Percentiles rank a stretch among this genome's conserved stretches.
phyloP scores from a whole-genome alignment of 2,797 vertebrate species.

The Enteromius anoplus region DNA sequence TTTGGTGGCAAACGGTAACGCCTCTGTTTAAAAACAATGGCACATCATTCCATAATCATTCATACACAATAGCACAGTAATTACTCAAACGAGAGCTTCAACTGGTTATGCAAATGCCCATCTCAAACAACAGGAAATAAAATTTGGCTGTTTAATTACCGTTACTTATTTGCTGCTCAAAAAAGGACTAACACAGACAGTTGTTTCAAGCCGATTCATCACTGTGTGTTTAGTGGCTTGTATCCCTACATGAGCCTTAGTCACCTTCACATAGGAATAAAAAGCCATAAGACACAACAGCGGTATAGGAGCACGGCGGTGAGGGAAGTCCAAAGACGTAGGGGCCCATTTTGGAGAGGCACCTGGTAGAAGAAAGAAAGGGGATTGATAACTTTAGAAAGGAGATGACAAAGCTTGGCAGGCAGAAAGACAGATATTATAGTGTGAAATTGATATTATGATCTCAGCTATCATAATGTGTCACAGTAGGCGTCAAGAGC shows the following conservation, averaged over 20 bases:
- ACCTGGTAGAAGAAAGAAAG: conserved; percentile 48
- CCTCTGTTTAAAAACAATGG: background rate
- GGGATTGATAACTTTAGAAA: conserved; percentile 24
- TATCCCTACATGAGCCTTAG: conserved; percentile 97
- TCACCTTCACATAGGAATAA: conserved; percentile 99
- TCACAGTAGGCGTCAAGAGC: conserved; percentile 1
- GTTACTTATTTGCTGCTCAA: background rate
- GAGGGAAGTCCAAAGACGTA: conserved; percentile 42
- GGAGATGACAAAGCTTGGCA: conserved; percentile 34
- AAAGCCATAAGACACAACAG: conserved; percentile 99
- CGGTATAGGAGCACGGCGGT: conserved; percentile 62
- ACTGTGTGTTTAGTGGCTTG: conserved; percentile 99
- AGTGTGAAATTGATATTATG: conserved; percentile 17
- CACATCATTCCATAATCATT: conserved; percentile 11
- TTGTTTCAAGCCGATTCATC: conserved; percentile 79
- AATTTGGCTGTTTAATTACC: background rate
- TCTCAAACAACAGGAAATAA: conserved; percentile 7
- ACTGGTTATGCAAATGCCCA: conserved; percentile 19
- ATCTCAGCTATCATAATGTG: conserved; percentile 29
- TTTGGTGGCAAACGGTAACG: background rate
- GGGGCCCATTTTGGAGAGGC: conserved; percentile 25
- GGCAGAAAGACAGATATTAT: conserved; percentile 29
- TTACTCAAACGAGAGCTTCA: background rate
- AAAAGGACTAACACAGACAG: background rate
- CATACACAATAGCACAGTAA: conserved; percentile 6